Evolutionary conservation across 1,140 invertebrate species (phyloP).

Genomic region (Akabosia matsudoensis): DNA sequence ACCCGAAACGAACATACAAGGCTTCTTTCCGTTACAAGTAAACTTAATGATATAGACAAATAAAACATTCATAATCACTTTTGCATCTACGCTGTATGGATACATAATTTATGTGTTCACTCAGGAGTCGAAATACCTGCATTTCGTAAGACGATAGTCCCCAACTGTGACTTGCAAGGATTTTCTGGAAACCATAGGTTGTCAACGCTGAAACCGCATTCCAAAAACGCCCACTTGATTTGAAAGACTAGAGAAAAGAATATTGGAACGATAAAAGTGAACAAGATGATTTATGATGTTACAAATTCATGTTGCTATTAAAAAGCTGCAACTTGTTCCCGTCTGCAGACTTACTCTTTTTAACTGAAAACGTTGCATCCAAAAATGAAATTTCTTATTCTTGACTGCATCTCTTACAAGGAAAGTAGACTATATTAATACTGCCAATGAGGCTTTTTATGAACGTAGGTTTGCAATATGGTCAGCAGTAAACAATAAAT

Average conservation of each 20-base stretch:
- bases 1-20: too few relatives aligned
- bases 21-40: too few relatives aligned
- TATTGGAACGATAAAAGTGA: not conserved
- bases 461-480: constrained; percentile 8
- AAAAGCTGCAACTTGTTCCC: not conserved
- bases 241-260: not conserved
- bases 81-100: too few relatives aligned
- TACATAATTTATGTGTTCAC: too few relatives aligned
- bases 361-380: not conserved
- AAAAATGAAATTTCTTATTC: not conserved
- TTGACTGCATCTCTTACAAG: not conserved
- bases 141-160: too few relatives aligned
- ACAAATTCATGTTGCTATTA: not conserved
- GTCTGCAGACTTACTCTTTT: not conserved
- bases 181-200: too few relatives aligned
- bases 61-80: too few relatives aligned
- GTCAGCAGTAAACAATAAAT: constrained; percentile 12
- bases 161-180: too few relatives aligned
- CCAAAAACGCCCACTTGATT: not conserved
- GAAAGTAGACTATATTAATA: too few relatives aligned
- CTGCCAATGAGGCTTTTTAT: too few relatives aligned
- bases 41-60: too few relatives aligned
- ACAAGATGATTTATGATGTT: not conserved
- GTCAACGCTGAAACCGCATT: not conserved
- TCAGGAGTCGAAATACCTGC: too few relatives aligned